Evolutionary conservation across 2,113 vertebrate species (phyloP).

Genomic region (Etia nguti): DNA sequence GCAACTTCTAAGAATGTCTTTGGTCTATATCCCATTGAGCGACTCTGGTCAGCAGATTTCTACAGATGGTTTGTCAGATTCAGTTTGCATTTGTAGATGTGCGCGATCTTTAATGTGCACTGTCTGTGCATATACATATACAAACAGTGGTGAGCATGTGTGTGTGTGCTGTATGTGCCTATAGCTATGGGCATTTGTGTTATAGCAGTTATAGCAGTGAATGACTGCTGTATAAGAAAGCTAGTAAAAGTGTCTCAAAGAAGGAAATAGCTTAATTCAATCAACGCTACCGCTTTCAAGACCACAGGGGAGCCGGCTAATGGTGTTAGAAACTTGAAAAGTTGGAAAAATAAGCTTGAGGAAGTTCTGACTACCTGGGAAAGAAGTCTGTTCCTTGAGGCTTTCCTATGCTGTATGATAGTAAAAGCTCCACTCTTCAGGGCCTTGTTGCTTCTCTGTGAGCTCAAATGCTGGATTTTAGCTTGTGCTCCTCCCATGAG

Average conservation of each 20-base stretch:
- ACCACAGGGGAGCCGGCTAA: conserved; percentile 58
- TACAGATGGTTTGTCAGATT: conserved; percentile 33
- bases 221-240: conserved; percentile 32
- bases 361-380: conserved; percentile 69
- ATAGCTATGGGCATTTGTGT: not conserved
- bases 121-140: not conserved
- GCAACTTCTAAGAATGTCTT: conserved; percentile 38
- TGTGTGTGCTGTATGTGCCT: not conserved
- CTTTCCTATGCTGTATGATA: conserved; percentile 63
- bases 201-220: not conserved
- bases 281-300: conserved; percentile 47
- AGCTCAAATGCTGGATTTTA: conserved; percentile 73
- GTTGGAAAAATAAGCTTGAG: conserved; percentile 62
- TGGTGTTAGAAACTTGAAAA: conserved; percentile 63
- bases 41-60: conserved; percentile 53
- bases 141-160: not conserved
- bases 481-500: conserved; percentile 71
- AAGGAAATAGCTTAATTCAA: conserved; percentile 65
- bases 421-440: conserved; percentile 68
- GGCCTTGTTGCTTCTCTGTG: conserved; percentile 72
- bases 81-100: not conserved
- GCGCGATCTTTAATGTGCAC: not conserved
- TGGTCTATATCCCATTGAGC: conserved; percentile 28
- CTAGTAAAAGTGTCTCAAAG: conserved; percentile 58
- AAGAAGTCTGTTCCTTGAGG: conserved; percentile 67